Base-by-base conservation (phyloP, 2,888 invertebrate genomes). In the Callosobruchus maculatus region DNA sequence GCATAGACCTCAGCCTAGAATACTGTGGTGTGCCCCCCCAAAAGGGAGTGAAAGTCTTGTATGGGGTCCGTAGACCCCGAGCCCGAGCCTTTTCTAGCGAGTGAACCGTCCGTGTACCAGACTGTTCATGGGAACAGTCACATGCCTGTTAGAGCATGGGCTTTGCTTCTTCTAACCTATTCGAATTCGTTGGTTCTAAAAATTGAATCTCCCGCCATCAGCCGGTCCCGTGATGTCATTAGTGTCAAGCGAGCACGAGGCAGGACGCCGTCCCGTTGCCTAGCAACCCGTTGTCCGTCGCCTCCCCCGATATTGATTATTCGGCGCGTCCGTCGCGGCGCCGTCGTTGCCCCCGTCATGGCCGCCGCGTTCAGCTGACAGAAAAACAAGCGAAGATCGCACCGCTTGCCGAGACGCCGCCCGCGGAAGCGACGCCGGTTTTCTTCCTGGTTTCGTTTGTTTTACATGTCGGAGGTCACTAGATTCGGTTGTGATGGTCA, bases 281-380 rank as follows among this genome's bases (percentile, higher is more conserved):
- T 80, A 77, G 86, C 85, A 83, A 87, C 86, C 80, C n/a, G n/a
- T n/a, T n/a, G n/a, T n/a, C n/a, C n/a, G n/a, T n/a, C n/a, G 26
- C 2, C 2, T 84, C 83, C 80, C 9, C 81, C 83, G 83, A 81
- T 87, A 87, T 87, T 87, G 87, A 87, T 87, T 87, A 86, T 87
- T 86, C 86, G 18, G 2, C 2, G 13, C 13, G 9, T 84, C 80
- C 86, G 86, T 86, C 86, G 84, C 86, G 86, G 84, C 86, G 86
- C 84, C 75, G 76, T 75, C 68, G 21, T 67, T 71, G 22, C 83
- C 83, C 82, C 83, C 83, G 84, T 77, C 77, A 82, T 86, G 86
- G 86, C 86, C 86, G 83, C 86, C 86, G 83, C 85, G 83, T 86
- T 86, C 87, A 87, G 87, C 87, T 87, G 87, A 87, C 87, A 81